These are phyloP conservation scores for Oreonectes daqikongensis DNA, from an alignment of 2,797 vertebrate species.

Conservation along the genomic window DNA sequence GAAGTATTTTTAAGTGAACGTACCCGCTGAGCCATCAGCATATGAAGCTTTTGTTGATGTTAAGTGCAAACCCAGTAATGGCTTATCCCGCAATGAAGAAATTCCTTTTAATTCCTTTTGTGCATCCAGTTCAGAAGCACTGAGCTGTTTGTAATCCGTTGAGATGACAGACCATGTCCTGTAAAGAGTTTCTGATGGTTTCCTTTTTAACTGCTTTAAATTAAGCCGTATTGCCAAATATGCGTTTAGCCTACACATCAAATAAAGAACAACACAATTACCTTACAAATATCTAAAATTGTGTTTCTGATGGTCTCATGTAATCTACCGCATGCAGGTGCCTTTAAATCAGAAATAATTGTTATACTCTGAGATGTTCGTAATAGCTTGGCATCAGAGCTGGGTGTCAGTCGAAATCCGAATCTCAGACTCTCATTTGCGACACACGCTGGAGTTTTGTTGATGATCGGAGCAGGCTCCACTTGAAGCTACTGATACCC, in stretches of 20 bases:
- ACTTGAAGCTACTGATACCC: conserved; percentile 82
- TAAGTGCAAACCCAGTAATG: conserved; percentile 28
- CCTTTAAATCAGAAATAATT: conserved; percentile 5
- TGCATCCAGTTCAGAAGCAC: conserved; percentile 34
- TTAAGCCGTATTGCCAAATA: neutral
- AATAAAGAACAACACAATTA: neutral
- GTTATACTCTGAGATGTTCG: conserved; percentile 17
- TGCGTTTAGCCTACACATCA: neutral
- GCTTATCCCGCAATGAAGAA: conserved; percentile 18
- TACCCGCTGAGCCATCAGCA: conserved; percentile 96
- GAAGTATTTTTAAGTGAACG: conserved; percentile 50
- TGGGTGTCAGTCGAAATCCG: conserved; percentile 8
- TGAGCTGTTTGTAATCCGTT: conserved; percentile 42
- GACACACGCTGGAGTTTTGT: conserved; percentile 74
- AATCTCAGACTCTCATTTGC: conserved; percentile 27
- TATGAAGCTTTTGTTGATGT: conserved; percentile 63
- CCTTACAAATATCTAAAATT: neutral
- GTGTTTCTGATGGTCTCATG: neutral
- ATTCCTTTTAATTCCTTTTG: conserved; percentile 37
- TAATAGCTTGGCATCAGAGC: conserved; percentile 10
- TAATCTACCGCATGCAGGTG: neutral
- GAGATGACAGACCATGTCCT: conserved; percentile 37
- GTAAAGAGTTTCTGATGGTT: conserved; percentile 26
- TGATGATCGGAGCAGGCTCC: conserved; percentile 79
- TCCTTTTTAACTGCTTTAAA: neutral